Evolutionary conservation across 2,888 invertebrate species (phyloP).

Genomic region (Andrena camellia): DNA sequence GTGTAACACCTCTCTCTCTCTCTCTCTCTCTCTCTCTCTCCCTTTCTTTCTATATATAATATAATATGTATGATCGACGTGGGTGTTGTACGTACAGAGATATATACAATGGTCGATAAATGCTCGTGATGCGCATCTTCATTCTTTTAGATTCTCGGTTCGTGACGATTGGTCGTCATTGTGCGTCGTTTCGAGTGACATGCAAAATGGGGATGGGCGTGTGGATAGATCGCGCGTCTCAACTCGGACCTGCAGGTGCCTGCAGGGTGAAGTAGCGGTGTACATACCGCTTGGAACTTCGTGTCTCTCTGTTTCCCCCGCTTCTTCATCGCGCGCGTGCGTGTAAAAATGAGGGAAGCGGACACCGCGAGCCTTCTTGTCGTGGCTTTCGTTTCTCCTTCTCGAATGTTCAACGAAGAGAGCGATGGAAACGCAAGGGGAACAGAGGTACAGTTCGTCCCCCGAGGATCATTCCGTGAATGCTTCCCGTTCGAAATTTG

Average conservation of each 20-base stretch:
- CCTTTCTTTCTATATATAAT: background rate
- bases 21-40: background rate
- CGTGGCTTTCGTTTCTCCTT: too few relatives aligned
- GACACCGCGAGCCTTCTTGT: background rate
- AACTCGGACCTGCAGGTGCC: slow-evolving; percentile 10
- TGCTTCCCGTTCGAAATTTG: slow-evolving; percentile 1
- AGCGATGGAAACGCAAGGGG: slow-evolving; percentile 21
- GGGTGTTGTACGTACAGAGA: slow-evolving; percentile 45
- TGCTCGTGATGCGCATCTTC: slow-evolving; percentile 25
- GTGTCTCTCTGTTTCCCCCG: background rate
- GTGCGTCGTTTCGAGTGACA: slow-evolving; percentile 55
- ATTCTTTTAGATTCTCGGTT: slow-evolving; percentile 15
- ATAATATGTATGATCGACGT: slow-evolving; percentile 38
- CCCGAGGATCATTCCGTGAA: background rate
- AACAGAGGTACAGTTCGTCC: slow-evolving; percentile 9
- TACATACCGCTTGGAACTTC: background rate
- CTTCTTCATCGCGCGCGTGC: slow-evolving; percentile 3
- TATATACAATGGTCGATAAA: slow-evolving; percentile 52
- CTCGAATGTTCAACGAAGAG: background rate
- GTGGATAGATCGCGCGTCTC: slow-evolving; percentile 19
- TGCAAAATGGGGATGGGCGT: slow-evolving; percentile 12
- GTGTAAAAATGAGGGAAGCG: background rate
- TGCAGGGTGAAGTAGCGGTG: too few relatives aligned
- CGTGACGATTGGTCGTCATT: slow-evolving; percentile 43
- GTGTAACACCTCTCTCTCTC: slow-evolving; percentile 23